Conservation (phyloP, 2,113 vertebrate species). For the rabbit (Oryctolagus cuniculus) region DNA sequence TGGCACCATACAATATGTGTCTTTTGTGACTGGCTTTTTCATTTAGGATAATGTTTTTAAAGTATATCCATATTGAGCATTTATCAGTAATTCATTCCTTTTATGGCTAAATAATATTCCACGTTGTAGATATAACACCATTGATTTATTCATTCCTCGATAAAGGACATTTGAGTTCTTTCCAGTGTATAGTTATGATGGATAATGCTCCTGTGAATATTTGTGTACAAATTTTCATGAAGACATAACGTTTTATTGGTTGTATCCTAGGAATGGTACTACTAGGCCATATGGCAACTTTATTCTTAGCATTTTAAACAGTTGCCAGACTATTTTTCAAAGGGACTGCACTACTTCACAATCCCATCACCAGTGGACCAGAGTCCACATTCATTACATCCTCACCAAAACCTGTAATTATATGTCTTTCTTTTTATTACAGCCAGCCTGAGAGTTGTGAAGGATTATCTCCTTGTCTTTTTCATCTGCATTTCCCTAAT, state of each 20-base stretch:
- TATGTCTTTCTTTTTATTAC: neutral
- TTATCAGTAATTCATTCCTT: neutral
- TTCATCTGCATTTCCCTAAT: neutral
- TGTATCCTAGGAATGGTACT: neutral
- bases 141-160: neutral
- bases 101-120: neutral
- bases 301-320: neutral
- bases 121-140: neutral
- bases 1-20: no score
- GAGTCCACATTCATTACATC: neutral
- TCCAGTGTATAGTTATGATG: neutral
- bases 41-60: neutral
- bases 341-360: neutral
- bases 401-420: neutral
- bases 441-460: neutral
- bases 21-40: neutral
- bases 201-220: neutral
- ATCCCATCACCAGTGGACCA: neutral
- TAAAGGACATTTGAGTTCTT: neutral
- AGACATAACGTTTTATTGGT: neutral
- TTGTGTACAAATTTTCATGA: neutral
- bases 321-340: neutral
- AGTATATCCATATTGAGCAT: neutral
- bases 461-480: neutral
- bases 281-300: neutral